Base-by-base conservation (phyloP, 2,888 invertebrate genomes). In the Flexamia atlantica region DNA sequence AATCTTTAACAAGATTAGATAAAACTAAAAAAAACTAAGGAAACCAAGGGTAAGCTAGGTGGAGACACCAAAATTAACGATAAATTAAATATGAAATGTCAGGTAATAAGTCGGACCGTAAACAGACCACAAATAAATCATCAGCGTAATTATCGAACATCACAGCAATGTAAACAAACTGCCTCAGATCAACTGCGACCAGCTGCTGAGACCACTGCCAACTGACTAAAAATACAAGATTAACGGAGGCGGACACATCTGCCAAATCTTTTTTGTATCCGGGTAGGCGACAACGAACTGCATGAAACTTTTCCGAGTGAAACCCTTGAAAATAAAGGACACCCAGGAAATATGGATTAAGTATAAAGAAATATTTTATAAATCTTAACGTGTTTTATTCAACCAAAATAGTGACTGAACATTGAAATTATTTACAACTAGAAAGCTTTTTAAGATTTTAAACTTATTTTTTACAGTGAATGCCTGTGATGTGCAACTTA, bases 221-320 rank as follows among this genome's bases (percentile, higher is more conserved):
- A 70, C 70, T 3, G 40, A 70, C 70, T 68, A 68, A 68, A 68
- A 68, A 68, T 68, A 68, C 68, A 68, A 68, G 68, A 68, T 68
- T 32, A 68, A 68, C 57, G 57, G 23, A 57, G 57, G 2, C 57
- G 23, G 57, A 20, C 57, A 23, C 57, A 23, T 57, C 23, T 57
- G 57, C 57, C 57, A 57, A 25, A 57, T 57, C 57, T 23, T 57
- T 57, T 57, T 57, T 57, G 57, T 57, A 57, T 57, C 57, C 57
- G 57, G 57, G 57, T 57, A 5, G n/a, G 23, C 20, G 57, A 57
- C 57, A 57, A 50, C 50, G 9, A 50, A 23, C 57, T 57, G 57
- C 57, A 57, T 57, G 23, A 4, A 57, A 57, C 46, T 12, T 46
- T 3, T 12, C 46, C 17, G 46, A 12, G 46, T 46, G n/a, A 46